Evolutionary conservation across 1,140 invertebrate species (phyloP).

Genomic region (Drosophila micromelanica): DNA sequence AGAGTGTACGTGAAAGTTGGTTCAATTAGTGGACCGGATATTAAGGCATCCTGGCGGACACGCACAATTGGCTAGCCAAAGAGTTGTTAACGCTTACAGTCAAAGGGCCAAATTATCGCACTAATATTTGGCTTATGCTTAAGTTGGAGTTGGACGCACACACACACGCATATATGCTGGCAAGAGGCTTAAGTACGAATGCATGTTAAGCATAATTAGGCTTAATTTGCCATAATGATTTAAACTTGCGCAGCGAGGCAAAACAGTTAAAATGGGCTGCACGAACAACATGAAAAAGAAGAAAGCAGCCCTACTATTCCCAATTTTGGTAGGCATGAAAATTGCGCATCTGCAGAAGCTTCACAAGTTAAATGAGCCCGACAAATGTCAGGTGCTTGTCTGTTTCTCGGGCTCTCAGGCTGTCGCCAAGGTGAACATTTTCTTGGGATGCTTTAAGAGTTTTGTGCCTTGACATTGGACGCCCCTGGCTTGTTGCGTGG

Average conservation of each 20-base stretch:
- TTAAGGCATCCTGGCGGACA: slow-evolving; percentile 15
- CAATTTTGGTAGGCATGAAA: slow-evolving; percentile 13
- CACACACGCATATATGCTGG: slow-evolving; percentile 3
- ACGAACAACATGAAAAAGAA: background rate
- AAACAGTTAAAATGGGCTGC: slow-evolving; percentile 64
- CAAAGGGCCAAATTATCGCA: slow-evolving; percentile 42
- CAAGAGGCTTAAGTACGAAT: slow-evolving; percentile 63
- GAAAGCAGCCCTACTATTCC: background rate
- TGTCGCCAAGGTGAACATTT: slow-evolving; percentile 48
- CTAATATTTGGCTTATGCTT: slow-evolving; percentile 27
- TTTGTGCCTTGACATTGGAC: slow-evolving; percentile 69
- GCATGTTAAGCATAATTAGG: slow-evolving; percentile 76
- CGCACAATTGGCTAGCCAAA: slow-evolving; percentile 8
- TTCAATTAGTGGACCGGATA: slow-evolving; percentile 33
- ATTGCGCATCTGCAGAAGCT: slow-evolving; percentile 48
- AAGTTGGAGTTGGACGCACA: slow-evolving; percentile 13
- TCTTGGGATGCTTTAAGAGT: slow-evolving; percentile 56
- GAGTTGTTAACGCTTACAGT: slow-evolving; percentile 12
- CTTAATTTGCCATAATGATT: slow-evolving; percentile 78
- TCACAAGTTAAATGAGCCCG: slow-evolving; percentile 43
- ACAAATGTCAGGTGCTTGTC: slow-evolving; percentile 67
- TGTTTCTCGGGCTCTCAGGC: slow-evolving; percentile 2
- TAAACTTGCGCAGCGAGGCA: slow-evolving; percentile 69
- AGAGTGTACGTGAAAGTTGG: slow-evolving; percentile 8
- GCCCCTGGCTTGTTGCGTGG: slow-evolving; percentile 35